These are phyloP conservation scores for Neosilurus hyrtlii DNA, from an alignment of 2,797 vertebrate genomes.

Conservation along the genomic window DNA sequence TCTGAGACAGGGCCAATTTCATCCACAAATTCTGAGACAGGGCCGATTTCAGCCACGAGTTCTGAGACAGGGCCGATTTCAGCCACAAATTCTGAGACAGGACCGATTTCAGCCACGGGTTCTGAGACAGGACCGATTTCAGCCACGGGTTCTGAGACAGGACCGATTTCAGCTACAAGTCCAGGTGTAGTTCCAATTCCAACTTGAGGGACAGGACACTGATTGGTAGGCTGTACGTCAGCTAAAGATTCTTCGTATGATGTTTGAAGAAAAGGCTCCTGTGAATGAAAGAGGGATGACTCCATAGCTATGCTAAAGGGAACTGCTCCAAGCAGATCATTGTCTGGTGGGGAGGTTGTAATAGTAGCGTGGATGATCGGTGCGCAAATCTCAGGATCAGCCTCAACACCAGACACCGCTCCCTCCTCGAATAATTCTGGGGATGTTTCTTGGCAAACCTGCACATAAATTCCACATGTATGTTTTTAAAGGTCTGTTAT, in stretches of 20 bases:
- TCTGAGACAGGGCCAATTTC: neutral
- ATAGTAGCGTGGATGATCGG: constrained; percentile 75
- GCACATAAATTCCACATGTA: constrained; percentile 2
- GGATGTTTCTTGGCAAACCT: constrained; percentile 77
- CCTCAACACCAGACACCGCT: constrained; percentile 50
- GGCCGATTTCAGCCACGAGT: neutral
- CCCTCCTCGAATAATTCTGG: constrained; percentile 67
- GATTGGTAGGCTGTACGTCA: constrained; percentile 21
- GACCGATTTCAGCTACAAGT: neutral
- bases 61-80: neutral
- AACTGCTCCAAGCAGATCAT: constrained; percentile 65
- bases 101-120: neutral
- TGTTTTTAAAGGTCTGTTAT: neutral
- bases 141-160: constrained; percentile 9
- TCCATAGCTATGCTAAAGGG: constrained; percentile 71
- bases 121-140: neutral
- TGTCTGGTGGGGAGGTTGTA: constrained; percentile 73
- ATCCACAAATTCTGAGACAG: neutral
- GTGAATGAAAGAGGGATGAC: constrained; percentile 52
- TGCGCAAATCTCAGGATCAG: constrained; percentile 70
- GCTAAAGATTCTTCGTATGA: constrained; percentile 25
- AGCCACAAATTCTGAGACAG: neutral
- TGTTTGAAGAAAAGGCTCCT: constrained; percentile 54
- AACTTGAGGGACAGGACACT: constrained; percentile 20
- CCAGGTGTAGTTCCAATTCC: constrained; percentile 23